Conservation (phyloP, 2,888 invertebrate genomes). For the Metellina segmentata region DNA sequence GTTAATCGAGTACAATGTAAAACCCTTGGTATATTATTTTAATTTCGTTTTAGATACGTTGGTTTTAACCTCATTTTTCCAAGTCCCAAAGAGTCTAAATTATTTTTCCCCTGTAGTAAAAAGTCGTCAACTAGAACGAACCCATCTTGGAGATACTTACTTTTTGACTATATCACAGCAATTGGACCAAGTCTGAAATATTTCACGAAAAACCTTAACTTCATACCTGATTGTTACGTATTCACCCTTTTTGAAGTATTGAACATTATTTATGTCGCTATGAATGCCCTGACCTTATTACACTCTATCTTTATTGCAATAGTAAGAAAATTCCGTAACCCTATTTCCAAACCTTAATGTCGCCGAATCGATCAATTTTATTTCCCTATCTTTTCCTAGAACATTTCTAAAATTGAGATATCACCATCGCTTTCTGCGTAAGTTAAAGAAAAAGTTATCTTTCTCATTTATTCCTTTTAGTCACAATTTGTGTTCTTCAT, state of each 20-base stretch:
- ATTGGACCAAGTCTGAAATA: neutral
- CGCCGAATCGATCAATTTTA: neutral
- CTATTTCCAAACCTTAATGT: neutral
- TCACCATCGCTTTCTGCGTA: neutral
- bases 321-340: neutral
- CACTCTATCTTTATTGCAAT: neutral
- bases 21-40: too few species aligned
- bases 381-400: neutral
- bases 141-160: too few species aligned
- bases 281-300: neutral
- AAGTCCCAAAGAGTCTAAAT: too few species aligned
- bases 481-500: too few species aligned
- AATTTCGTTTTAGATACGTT: too few species aligned
- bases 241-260: neutral
- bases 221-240: neutral
- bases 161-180: too few species aligned
- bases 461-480: neutral
- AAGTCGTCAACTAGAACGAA: too few species aligned
- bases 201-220: neutral
- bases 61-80: too few species aligned
- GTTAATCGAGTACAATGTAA: too few species aligned
- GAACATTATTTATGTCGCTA: neutral
- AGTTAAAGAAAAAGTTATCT: neutral
- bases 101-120: too few species aligned
- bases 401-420: neutral